phyloP scores from a whole-genome alignment of 2,113 vertebrate species.

The Mobula hypostoma region DNA sequence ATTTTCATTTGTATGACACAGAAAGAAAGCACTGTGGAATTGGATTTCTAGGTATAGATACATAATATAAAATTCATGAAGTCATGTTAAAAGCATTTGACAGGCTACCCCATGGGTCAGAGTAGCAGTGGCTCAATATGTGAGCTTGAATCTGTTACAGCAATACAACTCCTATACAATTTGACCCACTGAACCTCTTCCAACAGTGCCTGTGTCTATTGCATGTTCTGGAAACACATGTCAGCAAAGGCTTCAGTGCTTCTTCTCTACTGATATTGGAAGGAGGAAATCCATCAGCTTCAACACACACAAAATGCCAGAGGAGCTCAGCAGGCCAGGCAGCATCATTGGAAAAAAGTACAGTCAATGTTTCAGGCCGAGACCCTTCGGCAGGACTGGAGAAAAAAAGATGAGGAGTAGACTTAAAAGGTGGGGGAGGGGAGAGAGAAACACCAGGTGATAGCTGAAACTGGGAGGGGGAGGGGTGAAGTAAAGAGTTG shows the following conservation, averaged over 20 bases:
- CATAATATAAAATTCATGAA: not conserved
- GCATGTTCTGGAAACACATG: not conserved
- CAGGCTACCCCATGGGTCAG: not conserved
- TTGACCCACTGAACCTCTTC: slow-evolving; percentile 1
- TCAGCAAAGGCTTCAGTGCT: not conserved
- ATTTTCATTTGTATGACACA: no score
- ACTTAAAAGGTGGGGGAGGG: no score
- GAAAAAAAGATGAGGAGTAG: no score
- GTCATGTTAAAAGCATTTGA: not conserved
- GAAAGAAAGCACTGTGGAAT: no score
- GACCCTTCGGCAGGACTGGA: no score
- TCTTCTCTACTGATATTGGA: not conserved
- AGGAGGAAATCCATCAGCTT: not conserved
- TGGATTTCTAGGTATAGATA: not conserved
- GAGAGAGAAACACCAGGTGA: no score
- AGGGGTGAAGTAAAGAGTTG: no score
- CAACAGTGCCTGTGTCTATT: not conserved
- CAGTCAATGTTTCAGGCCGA: no score
- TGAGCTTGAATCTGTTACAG: not conserved
- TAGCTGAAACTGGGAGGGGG: no score
- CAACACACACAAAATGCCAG: no score
- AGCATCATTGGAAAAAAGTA: no score
- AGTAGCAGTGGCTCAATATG: not conserved
- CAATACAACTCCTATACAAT: not conserved
- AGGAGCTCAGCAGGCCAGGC: no score